Percentiles rank a stretch among this genome's conserved stretches.
Evolutionary conservation across 2,797 vertebrate genomes (phyloP).

Genomic region (Poecilia wingei): DNA sequence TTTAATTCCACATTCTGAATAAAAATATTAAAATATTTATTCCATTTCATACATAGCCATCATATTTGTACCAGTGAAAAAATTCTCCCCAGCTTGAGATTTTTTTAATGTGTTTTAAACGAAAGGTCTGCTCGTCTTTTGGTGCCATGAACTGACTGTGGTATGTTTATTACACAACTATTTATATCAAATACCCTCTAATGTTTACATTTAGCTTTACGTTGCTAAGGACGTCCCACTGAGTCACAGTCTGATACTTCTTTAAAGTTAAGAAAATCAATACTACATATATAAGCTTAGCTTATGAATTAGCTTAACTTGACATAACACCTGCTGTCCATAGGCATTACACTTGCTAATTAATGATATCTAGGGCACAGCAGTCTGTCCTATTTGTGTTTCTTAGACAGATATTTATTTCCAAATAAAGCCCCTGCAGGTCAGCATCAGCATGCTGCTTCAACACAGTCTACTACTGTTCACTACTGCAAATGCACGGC

Average conservation of each 20-base stretch:
- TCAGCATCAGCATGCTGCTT: not conserved
- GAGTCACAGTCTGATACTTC: not conserved
- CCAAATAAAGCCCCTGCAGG: not conserved
- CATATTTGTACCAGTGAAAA: not conserved
- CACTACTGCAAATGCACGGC: too few relatives aligned
- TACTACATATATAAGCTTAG: not conserved
- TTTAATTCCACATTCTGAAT: not conserved
- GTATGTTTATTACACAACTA: not conserved
- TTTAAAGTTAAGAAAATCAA: not conserved
- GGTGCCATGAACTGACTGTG: not conserved
- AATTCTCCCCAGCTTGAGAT: not conserved
- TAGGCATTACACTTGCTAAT: not conserved
- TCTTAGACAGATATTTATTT: not conserved
- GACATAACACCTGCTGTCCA: not conserved
- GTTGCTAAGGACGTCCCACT: not conserved
- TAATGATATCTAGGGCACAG: not conserved
- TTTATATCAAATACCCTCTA: not conserved
- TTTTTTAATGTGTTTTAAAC: not conserved
- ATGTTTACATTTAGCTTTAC: slow-evolving; percentile 29
- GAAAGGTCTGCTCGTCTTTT: not conserved
- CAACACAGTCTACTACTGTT: not conserved
- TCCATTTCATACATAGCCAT: not conserved
- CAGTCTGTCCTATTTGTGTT: not conserved
- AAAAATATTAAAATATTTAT: not conserved
- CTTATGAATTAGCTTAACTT: not conserved